Conservation (phyloP, 2,888 invertebrate genomes). For the Azorinus chamasolen region DNA sequence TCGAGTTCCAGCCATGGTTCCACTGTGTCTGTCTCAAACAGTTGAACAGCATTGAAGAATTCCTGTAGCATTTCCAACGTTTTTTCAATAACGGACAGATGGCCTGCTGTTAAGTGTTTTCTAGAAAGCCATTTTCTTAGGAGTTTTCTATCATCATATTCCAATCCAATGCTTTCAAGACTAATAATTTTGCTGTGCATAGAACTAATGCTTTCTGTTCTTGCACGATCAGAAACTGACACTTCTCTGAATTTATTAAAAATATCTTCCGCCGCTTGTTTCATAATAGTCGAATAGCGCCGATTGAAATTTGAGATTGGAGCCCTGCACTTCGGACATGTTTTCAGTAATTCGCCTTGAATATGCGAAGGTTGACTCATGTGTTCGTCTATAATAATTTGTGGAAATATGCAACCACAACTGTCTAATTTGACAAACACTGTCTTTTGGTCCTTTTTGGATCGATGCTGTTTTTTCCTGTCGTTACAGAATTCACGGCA, state of each 20-base stretch:
- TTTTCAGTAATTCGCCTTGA: constrained; percentile 75
- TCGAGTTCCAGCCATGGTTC: too few relatives aligned
- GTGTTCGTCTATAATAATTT: constrained; percentile 84
- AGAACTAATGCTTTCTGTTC: too few relatives aligned
- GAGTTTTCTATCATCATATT: too few relatives aligned
- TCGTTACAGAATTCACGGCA: constrained; percentile 89
- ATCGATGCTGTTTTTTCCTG: constrained; percentile 77
- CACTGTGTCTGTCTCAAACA: too few relatives aligned
- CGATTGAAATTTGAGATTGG: constrained; percentile 85
- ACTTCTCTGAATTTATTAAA: too few relatives aligned
- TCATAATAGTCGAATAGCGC: too few relatives aligned
- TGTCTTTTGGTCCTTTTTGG: constrained; percentile 88
- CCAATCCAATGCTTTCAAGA: constrained; percentile 80
- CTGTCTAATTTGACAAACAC: constrained; percentile 82
- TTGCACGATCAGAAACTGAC: constrained; percentile 88
- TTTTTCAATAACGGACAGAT: too few relatives aligned
- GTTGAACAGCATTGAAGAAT: too few relatives aligned
- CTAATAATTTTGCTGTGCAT: constrained; percentile 80
- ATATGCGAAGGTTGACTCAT: constrained; percentile 86
- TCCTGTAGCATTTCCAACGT: too few relatives aligned
- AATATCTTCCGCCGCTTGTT: too few relatives aligned
- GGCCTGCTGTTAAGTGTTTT: too few relatives aligned
- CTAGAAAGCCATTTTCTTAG: constrained; percentile 87
- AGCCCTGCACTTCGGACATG: constrained; percentile 89
- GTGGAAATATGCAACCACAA: constrained; percentile 85